Percentiles rank a stretch among this genome's conserved stretches.
Conservation (phyloP, 2,113 vertebrate species). For the Oxyura jamaicensis region DNA sequence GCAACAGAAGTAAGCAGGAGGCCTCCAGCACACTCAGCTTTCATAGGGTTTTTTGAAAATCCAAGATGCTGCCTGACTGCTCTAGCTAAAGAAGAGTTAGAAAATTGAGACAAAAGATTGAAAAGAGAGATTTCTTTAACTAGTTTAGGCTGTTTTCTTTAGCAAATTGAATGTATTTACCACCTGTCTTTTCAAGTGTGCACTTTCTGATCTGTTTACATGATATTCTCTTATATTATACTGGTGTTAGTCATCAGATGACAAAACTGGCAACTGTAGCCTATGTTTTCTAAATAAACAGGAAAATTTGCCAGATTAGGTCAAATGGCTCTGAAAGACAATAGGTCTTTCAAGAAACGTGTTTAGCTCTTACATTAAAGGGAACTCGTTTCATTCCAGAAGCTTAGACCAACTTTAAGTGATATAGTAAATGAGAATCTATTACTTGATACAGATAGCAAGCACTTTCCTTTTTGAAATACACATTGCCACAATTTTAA, state of each 20-base stretch:
- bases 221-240: conserved; percentile 3
- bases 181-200: background rate
- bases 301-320: conserved; percentile 40
- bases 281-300: conserved; percentile 57
- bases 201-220: background rate
- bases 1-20: background rate
- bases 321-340: conserved; percentile 54
- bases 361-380: conserved; percentile 9
- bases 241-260: conserved; percentile 29
- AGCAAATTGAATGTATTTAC: background rate
- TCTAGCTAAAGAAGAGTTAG: background rate
- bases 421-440: background rate
- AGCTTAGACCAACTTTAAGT: background rate
- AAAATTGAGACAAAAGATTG: background rate
- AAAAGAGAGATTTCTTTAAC: background rate
- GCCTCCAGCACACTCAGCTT: background rate
- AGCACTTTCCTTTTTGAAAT: background rate
- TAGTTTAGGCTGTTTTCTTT: background rate
- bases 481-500: background rate
- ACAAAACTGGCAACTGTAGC: background rate
- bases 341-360: conserved; percentile 18
- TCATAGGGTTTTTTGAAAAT: background rate
- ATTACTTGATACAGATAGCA: background rate
- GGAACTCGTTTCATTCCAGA: background rate
- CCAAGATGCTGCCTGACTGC: background rate